Evolutionary conservation across 2,888 invertebrate species (phyloP), one percentile per base, ranked within the genome.

Genomic region (Malthinus seriepunctatus): DNA sequence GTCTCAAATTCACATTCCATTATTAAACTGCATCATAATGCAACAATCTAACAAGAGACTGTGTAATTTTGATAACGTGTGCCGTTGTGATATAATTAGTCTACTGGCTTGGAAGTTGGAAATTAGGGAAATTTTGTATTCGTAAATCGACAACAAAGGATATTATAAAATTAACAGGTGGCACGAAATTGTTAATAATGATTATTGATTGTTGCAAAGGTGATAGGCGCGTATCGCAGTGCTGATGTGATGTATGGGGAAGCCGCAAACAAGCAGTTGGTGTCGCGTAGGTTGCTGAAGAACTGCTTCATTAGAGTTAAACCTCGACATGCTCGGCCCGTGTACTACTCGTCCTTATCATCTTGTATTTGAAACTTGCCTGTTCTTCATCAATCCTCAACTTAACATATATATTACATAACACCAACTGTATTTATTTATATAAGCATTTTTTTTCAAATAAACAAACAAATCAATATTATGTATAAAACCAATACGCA

Each of bases 251-350:
- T 71, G 69, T 73, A 73, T 70, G 71, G 69, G 38, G 54, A 59
- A 55, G 51, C 49, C 23, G 32, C 32, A 32, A 57, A 59, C 53
- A 42, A 48, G 56, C 55, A 58, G 49, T 48, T 46, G 56, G 55
- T 60, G 58, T 60, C 63, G 73, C 72, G 75, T 74, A 73, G 76
- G 75, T 63, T 63, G 73, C 58, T 77, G 76, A 77, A 73, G 74
- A 73, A 78, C 77, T 78, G 77, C 78, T 78, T 78, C 77, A 78
- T 78, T 78, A 78, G 75, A 73, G 72, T 66, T 67, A 68, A 69
- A 65, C 59, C 65, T 65, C 70, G 65, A 75, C 76, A 76, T 76
- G 76, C 72, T 69, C 77, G 73, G 74, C 69, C 73, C 76, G 74
- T 77, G 78, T 78, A 74, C 70, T 72, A 72, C 74, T 73, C 71